Base-by-base conservation (phyloP, 92 coral and sea anemone species). In the Paramuricea clavata region DNA sequence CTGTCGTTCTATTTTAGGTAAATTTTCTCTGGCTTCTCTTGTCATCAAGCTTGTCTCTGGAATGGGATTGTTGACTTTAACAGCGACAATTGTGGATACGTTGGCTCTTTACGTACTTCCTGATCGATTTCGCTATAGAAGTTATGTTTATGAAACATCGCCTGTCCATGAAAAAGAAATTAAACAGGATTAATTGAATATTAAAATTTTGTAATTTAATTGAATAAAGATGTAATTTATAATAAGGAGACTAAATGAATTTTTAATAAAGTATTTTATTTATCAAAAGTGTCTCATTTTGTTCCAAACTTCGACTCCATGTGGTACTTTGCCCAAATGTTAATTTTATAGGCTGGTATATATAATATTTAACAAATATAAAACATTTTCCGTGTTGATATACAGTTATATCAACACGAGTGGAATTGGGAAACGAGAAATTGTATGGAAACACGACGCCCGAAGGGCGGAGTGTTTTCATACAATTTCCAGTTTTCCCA, bases 31-130 rank as follows among this genome's bases (percentile, higher is more conserved):
- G 39, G 78, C 99, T 32, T 87, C 95, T 28, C 85, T 96, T 44
- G 87, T 94, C 27, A 35, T 93, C 12, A 95, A 88, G 62, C 93
- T 96, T 31, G 98, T 90, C 42, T 92, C 99, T 87, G 99, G 93
- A 36, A 97, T 94, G 74, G 94, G 99, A 6, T 86, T 96, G 41
- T 78, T 96, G 39, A 96, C 99, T 30, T 78, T 96, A 85, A 93
- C 99, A 36, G 98, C 98, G n/a, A 93, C 98, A 47, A 87, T 96
- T 78, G 99, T 96, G 49, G 99, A 96, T 60, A 77, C 89, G 1
- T 91, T 93, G 12, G 92, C 94, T 5, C 89, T 96, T 7, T 96
- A 96, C 70, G 59, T 96, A 47, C 85, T 96, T 34, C 99, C 98
- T 7, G 96, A 96, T 74, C 85, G 92, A 74, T 74, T 88, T 62